These are phyloP conservation scores for Chrysotoxum bicinctum DNA, from an alignment of 2,888 invertebrate species.

Conservation along the genomic window DNA sequence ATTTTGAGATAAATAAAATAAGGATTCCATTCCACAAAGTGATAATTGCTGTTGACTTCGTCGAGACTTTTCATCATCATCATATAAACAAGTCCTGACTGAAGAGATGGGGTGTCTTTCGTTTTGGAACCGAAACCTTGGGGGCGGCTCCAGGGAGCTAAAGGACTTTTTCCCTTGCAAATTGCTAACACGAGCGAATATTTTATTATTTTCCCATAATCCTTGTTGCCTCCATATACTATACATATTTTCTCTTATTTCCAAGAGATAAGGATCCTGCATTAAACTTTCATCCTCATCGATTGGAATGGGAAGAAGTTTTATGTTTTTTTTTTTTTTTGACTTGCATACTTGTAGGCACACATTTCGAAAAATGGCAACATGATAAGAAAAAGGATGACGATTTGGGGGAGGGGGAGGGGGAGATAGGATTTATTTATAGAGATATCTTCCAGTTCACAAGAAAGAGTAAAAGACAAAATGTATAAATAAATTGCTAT, in stretches of 20 bases:
- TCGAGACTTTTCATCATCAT: conserved; percentile 55
- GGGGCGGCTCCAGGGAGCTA: neutral
- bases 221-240: conserved; percentile 15
- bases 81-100: conserved; percentile 28
- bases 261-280: conserved; percentile 15
- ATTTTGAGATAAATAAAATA: conserved; percentile 32
- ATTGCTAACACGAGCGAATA: conserved; percentile 67
- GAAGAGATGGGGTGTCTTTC: neutral
- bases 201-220: conserved; percentile 65
- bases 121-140: neutral
- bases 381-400: neutral
- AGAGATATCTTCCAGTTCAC: conserved; percentile 13
- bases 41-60: conserved; percentile 70
- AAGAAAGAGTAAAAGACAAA: conserved; percentile 13
- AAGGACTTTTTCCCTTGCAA: conserved; percentile 18
- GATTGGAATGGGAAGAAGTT: conserved; percentile 26
- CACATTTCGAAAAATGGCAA: neutral
- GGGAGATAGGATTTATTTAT: conserved; percentile 12
- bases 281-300: conserved; percentile 49
- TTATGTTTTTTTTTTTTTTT: conserved; percentile 8
- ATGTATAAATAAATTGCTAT: conserved; percentile 22
- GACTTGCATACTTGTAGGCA: neutral
- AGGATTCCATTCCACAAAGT: conserved; percentile 47
- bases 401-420: no score
- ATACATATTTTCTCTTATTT: neutral